Conservation (phyloP, 2,113 vertebrate genomes). For the Falcunculus frontatus region DNA sequence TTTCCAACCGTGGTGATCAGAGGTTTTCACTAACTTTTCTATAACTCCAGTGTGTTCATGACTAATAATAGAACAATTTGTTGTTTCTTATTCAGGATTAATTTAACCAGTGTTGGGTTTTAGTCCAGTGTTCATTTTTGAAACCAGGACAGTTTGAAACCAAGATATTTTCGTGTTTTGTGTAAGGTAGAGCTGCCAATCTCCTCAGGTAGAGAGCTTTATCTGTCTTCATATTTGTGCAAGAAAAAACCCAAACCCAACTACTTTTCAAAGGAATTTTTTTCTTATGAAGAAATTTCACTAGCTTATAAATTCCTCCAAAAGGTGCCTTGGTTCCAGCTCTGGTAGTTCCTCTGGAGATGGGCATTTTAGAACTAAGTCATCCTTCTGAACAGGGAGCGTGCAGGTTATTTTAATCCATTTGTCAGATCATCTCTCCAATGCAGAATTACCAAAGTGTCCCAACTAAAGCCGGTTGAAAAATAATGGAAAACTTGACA, state of each 20-base stretch:
- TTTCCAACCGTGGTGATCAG: neutral
- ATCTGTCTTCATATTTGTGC: neutral
- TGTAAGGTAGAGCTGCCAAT: neutral
- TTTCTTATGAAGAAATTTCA: neutral
- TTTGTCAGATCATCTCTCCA: neutral
- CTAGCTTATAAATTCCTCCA: neutral
- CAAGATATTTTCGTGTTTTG: neutral
- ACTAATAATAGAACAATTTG: neutral
- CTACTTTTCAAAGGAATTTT: neutral
- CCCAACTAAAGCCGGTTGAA: neutral
- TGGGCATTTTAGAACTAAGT: neutral
- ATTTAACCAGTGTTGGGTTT: neutral
- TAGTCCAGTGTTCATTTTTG: neutral
- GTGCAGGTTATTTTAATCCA: neutral
- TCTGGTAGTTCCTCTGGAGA: fast-evolving
- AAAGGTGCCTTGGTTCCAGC: neutral
- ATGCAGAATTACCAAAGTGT: neutral
- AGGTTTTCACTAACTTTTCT: neutral
- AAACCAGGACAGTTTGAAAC: neutral
- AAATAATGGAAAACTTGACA: neutral
- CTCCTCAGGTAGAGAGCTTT: neutral
- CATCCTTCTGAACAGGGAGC: neutral
- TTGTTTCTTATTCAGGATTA: neutral
- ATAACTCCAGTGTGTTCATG: neutral
- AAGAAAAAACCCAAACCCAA: neutral